Evolutionary conservation across 2,113 vertebrate species (phyloP).

Genomic region (Cheilinus undulatus): DNA sequence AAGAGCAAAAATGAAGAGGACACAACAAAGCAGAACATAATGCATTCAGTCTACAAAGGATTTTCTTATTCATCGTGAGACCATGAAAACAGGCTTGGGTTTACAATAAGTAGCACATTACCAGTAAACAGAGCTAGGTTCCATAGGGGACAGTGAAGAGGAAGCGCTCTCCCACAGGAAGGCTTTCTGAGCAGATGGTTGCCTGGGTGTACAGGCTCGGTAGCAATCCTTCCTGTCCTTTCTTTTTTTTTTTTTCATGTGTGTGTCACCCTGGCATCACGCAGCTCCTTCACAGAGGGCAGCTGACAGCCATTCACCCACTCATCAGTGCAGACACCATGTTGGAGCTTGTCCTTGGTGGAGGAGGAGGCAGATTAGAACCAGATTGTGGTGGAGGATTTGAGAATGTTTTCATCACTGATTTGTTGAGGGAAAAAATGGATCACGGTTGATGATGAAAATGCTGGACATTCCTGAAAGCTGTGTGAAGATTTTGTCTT

Average conservation of each 20-base stretch:
- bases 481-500: neutral
- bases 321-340: conserved; percentile 51
- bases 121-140: conserved; percentile 25
- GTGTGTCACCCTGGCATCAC: conserved; percentile 57
- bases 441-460: conserved; percentile 10
- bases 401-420: conserved; percentile 47
- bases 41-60: no score
- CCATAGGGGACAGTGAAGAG: conserved; percentile 45
- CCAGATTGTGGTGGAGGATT: conserved; percentile 57
- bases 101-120: conserved; percentile 40
- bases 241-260: conserved; percentile 8
- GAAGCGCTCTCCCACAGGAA: conserved; percentile 50
- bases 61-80: neutral
- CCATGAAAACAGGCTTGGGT: conserved; percentile 23
- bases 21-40: neutral
- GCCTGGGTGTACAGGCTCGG: conserved; percentile 60
- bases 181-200: conserved; percentile 72
- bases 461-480: neutral
- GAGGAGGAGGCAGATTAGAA: conserved; percentile 57
- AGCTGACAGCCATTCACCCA: conserved; percentile 65
- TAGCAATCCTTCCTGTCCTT: conserved; percentile 52
- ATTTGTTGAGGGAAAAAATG: conserved; percentile 39
- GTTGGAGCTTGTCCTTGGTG: conserved; percentile 54
- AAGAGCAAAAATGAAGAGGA: neutral
- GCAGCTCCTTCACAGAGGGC: conserved; percentile 59